Percentiles rank a stretch among this genome's conserved stretches.
Evolutionary conservation across 2,888 invertebrate genomes (phyloP).

Genomic region (Cryptocheilus praepositus): DNA sequence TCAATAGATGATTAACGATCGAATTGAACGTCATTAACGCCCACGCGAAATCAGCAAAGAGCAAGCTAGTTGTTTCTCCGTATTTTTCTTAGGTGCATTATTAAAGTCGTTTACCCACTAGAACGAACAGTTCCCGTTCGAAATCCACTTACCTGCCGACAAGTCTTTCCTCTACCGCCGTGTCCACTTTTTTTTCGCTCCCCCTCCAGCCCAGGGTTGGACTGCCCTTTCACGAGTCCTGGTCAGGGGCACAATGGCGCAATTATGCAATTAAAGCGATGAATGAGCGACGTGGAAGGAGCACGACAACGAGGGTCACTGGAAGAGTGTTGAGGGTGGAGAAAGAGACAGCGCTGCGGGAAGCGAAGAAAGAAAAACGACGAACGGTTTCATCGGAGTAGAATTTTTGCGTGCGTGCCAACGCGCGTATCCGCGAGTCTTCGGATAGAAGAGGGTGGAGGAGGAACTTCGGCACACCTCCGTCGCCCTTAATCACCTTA

Average conservation of each 20-base stretch:
- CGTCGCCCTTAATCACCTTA: conserved; percentile 62
- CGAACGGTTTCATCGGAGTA: conserved; percentile 47
- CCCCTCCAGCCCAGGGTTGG: not conserved
- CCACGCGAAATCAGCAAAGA: too few species aligned
- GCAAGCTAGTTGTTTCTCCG: too few species aligned
- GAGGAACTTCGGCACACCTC: conserved; percentile 15
- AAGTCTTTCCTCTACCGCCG: not conserved
- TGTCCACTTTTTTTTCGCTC: not conserved
- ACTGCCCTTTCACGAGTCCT: conserved; percentile 41
- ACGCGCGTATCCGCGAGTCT: not conserved
- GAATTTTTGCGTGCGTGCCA: conserved; percentile 15
- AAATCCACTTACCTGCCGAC: not conserved
- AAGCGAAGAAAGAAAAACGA: conserved; percentile 31
- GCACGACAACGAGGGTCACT: not conserved
- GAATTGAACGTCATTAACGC: too few species aligned
- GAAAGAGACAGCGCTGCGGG: conserved; percentile 5
- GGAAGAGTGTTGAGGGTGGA: not conserved
- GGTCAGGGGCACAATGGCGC: conserved; percentile 59
- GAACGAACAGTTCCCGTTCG: too few species aligned
- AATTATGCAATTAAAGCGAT: conserved; percentile 69
- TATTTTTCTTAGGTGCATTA: too few species aligned
- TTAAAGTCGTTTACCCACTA: too few species aligned
- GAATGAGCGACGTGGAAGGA: conserved; percentile 46
- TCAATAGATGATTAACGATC: too few species aligned
- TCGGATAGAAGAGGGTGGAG: not conserved